phyloP scores from a whole-genome alignment of 2,797 vertebrate species.

The Orientallactaga sibirica region DNA sequence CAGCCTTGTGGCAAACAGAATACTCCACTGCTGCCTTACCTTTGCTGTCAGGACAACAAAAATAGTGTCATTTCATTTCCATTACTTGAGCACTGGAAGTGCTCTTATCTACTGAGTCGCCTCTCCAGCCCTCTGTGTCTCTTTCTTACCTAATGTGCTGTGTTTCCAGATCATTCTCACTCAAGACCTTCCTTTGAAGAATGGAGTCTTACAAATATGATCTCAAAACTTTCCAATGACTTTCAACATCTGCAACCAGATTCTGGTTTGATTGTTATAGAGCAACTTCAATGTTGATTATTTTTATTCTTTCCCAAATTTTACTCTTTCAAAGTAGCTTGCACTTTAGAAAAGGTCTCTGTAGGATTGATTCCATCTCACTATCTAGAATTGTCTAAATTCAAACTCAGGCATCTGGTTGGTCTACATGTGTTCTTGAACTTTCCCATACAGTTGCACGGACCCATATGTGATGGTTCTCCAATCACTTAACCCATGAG shows the following conservation, averaged over 20 bases:
- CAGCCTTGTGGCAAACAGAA: too few species aligned
- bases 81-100: too few species aligned
- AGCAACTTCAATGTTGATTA: not conserved
- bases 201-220: not conserved
- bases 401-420: not conserved
- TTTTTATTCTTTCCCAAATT: not conserved
- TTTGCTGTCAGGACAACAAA: too few species aligned
- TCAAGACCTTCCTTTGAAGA: not conserved
- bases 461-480: not conserved
- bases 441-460: not conserved
- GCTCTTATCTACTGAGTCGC: too few species aligned
- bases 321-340: slow-evolving; percentile 1
- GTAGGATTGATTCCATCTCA: not conserved
- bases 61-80: too few species aligned
- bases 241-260: not conserved
- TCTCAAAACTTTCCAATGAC: not conserved
- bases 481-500: not conserved
- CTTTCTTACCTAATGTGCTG: not conserved
- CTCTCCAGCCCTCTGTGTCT: too few species aligned
- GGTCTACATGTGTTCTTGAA: not conserved
- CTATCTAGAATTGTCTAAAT: not conserved
- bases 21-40: too few species aligned
- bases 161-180: not conserved
- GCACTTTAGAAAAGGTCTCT: not conserved
- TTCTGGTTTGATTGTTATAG: not conserved